A percentile compares a stretch with the other conserved stretches of the same genome.
Evolutionary conservation across 2,888 invertebrate genomes (phyloP).

Genomic region (Lycocerus yunnanus): DNA sequence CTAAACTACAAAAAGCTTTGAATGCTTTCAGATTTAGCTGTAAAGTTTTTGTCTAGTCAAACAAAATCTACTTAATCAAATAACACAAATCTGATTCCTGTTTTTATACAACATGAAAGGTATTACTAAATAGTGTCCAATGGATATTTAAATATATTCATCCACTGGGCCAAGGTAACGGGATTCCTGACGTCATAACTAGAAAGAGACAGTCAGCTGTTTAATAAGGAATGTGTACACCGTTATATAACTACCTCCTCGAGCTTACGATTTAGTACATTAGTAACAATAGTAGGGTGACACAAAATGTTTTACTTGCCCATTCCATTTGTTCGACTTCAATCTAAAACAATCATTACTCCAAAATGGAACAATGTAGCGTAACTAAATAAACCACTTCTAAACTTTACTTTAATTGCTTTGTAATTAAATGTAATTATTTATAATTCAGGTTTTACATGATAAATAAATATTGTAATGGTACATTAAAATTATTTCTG

Average conservation of each 20-base stretch:
- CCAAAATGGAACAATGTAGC: background rate
- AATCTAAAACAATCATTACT: background rate
- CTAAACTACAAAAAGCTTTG: background rate
- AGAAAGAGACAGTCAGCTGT: constrained; percentile 46
- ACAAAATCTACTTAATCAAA: background rate
- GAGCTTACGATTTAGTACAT: constrained; percentile 19
- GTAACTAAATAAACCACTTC: background rate
- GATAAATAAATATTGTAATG: background rate
- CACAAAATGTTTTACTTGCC: constrained; percentile 6
- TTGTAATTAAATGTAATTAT: background rate
- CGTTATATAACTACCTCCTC: constrained; percentile 44
- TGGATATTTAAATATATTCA: constrained; percentile 10
- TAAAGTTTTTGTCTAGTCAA: background rate
- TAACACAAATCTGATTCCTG: background rate
- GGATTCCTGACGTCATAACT: constrained; percentile 45
- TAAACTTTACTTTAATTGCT: background rate
- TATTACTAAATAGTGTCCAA: constrained; percentile 9
- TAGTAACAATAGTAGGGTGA: constrained; percentile 11
- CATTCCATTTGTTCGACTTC: background rate
- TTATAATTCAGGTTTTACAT: background rate
- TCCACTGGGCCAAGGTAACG: constrained; percentile 51
- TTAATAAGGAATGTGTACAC: constrained; percentile 50
- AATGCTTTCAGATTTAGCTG: background rate
- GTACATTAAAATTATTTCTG: background rate
- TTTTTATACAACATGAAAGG: background rate